A percentile compares a stretch with the other conserved stretches of the same genome.
phyloP scores from a whole-genome alignment of 35 echinoderm and acorn worm species.

The Heliocidaris tuberculata region DNA sequence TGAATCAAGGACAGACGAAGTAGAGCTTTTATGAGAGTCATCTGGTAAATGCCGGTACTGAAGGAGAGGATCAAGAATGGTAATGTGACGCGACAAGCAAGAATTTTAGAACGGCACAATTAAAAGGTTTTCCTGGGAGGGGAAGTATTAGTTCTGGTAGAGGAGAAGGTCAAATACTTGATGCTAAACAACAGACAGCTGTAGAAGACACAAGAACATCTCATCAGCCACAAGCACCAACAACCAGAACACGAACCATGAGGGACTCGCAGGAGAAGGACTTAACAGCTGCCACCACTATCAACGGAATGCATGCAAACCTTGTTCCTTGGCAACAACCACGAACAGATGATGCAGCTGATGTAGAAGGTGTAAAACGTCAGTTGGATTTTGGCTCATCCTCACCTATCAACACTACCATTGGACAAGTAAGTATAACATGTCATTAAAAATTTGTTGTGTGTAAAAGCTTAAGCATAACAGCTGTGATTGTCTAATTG shows the following conservation, averaged over 20 bases:
- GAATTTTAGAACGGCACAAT: background rate
- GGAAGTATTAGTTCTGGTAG: background rate
- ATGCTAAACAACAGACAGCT: background rate
- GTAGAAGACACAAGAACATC: background rate
- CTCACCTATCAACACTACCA: constrained; percentile 26
- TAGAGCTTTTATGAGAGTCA: background rate
- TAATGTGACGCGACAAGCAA: background rate
- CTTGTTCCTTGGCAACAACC: background rate
- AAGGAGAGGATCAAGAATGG: background rate
- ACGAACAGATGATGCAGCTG: background rate
- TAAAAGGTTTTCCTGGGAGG: background rate
- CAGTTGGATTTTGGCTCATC: background rate
- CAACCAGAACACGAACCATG: background rate
- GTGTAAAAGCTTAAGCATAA: too few species aligned
- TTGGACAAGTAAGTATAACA: constrained; percentile 36
- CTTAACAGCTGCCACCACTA: background rate
- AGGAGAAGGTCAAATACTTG: background rate
- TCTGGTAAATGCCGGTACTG: background rate
- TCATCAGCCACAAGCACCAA: background rate
- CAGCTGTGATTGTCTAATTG: too few species aligned
- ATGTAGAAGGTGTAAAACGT: background rate
- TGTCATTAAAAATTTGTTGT: background rate
- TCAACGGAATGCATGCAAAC: background rate
- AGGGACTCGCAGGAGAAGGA: background rate
- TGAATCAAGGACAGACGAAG: background rate